Evolutionary conservation across 2,888 invertebrate genomes (phyloP).

Genomic region (Phalangium opilio): DNA sequence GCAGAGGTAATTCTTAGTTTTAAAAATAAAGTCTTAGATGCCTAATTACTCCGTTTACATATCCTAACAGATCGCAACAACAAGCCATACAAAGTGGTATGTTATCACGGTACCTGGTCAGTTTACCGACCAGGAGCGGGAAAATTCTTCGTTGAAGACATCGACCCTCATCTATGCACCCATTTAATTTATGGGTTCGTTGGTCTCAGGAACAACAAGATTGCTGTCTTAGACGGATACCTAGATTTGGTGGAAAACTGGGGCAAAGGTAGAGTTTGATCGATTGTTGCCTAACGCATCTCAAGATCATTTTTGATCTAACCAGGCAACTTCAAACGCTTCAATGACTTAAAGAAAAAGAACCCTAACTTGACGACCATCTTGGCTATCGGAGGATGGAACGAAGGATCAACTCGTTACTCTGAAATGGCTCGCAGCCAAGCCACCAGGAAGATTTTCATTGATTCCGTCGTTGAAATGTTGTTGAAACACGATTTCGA

Average conservation of each 20-base stretch:
- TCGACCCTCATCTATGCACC: slow-evolving; percentile 14
- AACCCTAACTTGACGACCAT: slow-evolving; percentile 43
- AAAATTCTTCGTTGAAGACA: slow-evolving; percentile 17
- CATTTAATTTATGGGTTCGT: slow-evolving; percentile 16
- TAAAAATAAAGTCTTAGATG: too few species aligned
- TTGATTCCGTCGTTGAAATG: slow-evolving; percentile 40
- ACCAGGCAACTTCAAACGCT: slow-evolving; percentile 27
- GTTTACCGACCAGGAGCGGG: slow-evolving; percentile 41
- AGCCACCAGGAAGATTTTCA: slow-evolving; percentile 37
- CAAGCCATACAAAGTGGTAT: slow-evolving; percentile 41
- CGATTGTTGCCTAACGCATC: too few species aligned
- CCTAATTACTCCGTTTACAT: too few species aligned
- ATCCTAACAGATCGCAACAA: slow-evolving; percentile 11
- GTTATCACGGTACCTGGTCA: slow-evolving; percentile 67
- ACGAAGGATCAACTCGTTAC: slow-evolving; percentile 44
- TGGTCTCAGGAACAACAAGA: slow-evolving; percentile 11
- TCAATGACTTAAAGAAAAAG: slow-evolving; percentile 25
- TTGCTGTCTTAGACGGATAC: slow-evolving; percentile 14
- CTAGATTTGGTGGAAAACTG: slow-evolving; percentile 16
- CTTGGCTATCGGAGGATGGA: slow-evolving; percentile 46
- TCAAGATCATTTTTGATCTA: too few species aligned
- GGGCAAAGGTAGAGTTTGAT: slow-evolving; percentile 11
- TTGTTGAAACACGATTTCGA: slow-evolving; percentile 63
- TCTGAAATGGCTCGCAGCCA: slow-evolving; percentile 30
- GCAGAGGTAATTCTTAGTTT: too few species aligned